Conservation (phyloP, 1,140 invertebrate species). For the Pomacea maculata region DNA sequence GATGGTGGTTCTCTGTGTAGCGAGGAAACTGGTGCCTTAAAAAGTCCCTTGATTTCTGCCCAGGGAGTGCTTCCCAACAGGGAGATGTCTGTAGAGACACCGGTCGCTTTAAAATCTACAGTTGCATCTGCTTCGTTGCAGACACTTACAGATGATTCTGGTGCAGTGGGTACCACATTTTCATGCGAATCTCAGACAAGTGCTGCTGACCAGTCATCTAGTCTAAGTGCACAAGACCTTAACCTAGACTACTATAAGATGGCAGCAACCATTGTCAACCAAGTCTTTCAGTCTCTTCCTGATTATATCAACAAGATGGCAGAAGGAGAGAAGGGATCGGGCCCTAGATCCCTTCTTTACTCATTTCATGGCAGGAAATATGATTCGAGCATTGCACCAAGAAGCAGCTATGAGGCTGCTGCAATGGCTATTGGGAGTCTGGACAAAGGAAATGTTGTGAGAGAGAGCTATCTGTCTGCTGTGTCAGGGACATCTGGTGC, state of each 20-base stretch:
- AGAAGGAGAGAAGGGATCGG: background rate
- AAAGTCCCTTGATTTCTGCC: too few relatives aligned
- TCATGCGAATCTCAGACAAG: too few relatives aligned
- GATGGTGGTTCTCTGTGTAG: too few relatives aligned
- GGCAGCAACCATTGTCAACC: conserved; percentile 36
- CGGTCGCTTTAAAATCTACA: too few relatives aligned
- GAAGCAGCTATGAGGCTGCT: conserved; percentile 15
- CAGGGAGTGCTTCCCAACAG: too few relatives aligned
- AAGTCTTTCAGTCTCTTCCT: conserved; percentile 21
- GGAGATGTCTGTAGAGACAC: too few relatives aligned
- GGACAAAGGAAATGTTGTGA: conserved; percentile 19
- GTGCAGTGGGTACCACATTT: too few relatives aligned
- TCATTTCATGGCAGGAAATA: conserved; percentile 17
- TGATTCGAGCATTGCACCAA: background rate
- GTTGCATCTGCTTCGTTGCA: too few relatives aligned
- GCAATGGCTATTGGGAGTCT: conserved; percentile 11
- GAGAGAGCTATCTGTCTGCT: conserved; percentile 2
- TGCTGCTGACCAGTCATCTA: background rate
- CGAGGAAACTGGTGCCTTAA: too few relatives aligned
- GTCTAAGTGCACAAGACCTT: background rate
- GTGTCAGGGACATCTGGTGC: background rate
- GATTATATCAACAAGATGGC: conserved; percentile 5
- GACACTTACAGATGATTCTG: too few relatives aligned
- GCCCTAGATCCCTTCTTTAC: background rate
- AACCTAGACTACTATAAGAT: conserved; percentile 26